Base-by-base conservation (phyloP, 1,140 invertebrate genomes). In the Thaumetopoea pityocampa region DNA sequence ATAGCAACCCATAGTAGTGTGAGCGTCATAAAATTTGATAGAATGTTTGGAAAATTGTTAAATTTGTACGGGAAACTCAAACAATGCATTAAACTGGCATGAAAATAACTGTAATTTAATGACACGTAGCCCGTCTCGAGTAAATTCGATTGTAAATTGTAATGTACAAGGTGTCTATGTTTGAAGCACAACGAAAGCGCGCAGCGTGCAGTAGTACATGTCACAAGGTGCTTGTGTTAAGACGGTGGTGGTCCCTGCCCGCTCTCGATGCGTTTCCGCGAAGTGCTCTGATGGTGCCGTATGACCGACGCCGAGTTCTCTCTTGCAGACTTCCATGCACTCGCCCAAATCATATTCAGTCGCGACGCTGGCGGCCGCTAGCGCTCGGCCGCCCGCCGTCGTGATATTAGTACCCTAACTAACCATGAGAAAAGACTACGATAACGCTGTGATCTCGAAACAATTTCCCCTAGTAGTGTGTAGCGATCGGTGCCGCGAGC, bases 271-370 rank as follows among this genome's bases (percentile, higher is more conserved):
- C 20, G 38, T 16, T 17, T 9, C 7, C 20, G 10, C 30, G 18
- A 15, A 7, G 14, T 6, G 18, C 7, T 11, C 5, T 8, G 30
- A 22, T 19, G 6, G 37, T 11, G 33, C 19, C 30, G 16, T 18
- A n/a, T 41, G 42, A 54, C 59, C 59, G 60, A 69, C 52, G 54
- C 53, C 51, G 69, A 66, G 62, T 70, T 80, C 61, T 76, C 88
- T 86, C 86, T 90, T 90, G 83, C 90, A 91, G 90, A 91, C 90
- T 91, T 91, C 89, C 89, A 88, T 86, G 87, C 88, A 81, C 88
- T 91, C 88, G 89, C 90, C 87, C 87, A 87, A 86, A 89, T 89
- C 82, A 87, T 91, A 88, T 91, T 90, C 87, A 86, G 71, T 82
- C 87, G 87, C 80, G 86, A 82, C 74, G 85, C 85, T 85, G 85